Base-by-base conservation (phyloP, 2,888 invertebrate species). In the Elegia similella region DNA sequence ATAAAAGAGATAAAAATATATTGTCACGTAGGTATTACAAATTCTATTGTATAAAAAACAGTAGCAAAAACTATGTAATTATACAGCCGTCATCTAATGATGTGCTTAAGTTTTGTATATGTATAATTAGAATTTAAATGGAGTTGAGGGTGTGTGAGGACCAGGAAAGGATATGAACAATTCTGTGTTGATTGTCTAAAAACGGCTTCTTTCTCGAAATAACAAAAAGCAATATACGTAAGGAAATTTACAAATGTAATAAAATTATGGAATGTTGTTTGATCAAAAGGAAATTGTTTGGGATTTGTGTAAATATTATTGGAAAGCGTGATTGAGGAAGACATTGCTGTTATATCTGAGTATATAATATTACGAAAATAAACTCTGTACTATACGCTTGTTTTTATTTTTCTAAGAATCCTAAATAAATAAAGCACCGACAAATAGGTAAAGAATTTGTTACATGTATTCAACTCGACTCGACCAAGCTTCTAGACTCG, bases 291-390 rank as follows among this genome's bases (percentile, higher is more conserved):
- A 50, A 73, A 74, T 66, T 67, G 71, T 72, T 75, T 74, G 70
- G 65, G 70, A 66, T 68, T 64, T 66, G 74, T 89, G 89, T 88
- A 88, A 83, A 90, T 89, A 88, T 81, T 82, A 82, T 82, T 84
- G 82, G 80, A 76, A 52, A 64, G 66, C 52, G 66, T 67, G 64
- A 72, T 70, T 78, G 76, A 72, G 67, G n/a, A 72, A 75, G 71
- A 82, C 72, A 78, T 82, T 80, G 78, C 82, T 84, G 84, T 85
- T 84, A 84, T 81, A 84, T 81, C 78, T 82, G 87, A 88, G 79
- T 86, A 88, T 85, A 85, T 86, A 84, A 82, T 82, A 79, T 78
- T 77, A 84, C 80, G 76, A 80, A 82, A 88, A 88, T 88, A 87
- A 90, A 89, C 80, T 84, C 82, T 89, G 84, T 88, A 89, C 82